These are phyloP conservation scores for Habrosyne pyritoides DNA, from an alignment of 2,888 invertebrate genomes.

Conservation along the genomic window DNA sequence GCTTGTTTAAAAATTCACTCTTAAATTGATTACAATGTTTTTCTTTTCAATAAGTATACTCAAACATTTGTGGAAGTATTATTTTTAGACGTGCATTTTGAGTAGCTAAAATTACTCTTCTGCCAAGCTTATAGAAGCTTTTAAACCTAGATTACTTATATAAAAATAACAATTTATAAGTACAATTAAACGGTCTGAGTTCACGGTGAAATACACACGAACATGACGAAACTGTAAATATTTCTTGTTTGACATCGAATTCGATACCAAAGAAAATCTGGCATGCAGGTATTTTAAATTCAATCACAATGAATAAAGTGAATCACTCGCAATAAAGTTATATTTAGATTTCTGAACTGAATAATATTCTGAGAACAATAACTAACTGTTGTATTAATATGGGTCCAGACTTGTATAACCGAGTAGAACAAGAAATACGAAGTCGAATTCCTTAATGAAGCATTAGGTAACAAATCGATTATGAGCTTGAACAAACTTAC, in stretches of 20 bases:
- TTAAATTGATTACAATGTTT: neutral
- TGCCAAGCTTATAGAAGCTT: neutral
- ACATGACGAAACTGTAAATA: too few relatives aligned
- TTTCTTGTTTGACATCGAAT: too few relatives aligned
- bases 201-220: too few relatives aligned
- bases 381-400: too few relatives aligned
- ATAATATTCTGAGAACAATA: conserved; percentile 36
- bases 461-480: conserved; percentile 24
- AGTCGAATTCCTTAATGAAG: too few relatives aligned
- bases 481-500: neutral
- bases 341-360: conserved; percentile 49
- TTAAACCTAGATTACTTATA: too few relatives aligned
- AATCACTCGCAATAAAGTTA: conserved; percentile 54
- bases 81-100: neutral
- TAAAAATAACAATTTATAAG: too few relatives aligned
- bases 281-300: neutral
- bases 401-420: too few relatives aligned
- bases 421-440: too few relatives aligned
- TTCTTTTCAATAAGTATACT: neutral
- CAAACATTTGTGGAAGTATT: neutral
- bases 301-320: conserved; percentile 41
- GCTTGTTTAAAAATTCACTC: neutral
- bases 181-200: too few relatives aligned
- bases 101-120: neutral
- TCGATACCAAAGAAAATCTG: too few relatives aligned